Conservation (phyloP, 2,888 invertebrate genomes). For the Ichneumoninae sp. region DNA sequence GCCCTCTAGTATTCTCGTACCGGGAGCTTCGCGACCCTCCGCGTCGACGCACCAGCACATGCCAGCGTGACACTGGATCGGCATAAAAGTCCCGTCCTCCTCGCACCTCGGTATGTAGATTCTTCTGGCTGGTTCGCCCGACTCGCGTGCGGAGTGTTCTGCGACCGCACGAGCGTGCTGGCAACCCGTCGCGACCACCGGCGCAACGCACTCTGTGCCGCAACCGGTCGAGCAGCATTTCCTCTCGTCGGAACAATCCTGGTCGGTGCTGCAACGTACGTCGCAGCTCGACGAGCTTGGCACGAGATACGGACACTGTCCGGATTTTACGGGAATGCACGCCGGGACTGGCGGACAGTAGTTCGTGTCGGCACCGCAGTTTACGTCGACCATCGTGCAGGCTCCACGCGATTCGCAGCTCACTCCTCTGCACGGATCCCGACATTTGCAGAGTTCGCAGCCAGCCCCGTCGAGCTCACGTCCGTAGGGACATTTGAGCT, state of each 20-base stretch:
- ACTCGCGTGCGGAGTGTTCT: constrained; percentile 88
- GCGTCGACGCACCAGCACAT: constrained; percentile 94
- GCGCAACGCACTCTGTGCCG: constrained; percentile 92
- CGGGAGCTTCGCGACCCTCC: constrained; percentile 90
- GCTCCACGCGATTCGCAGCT: constrained; percentile 78
- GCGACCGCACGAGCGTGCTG: constrained; percentile 83
- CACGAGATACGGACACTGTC: constrained; percentile 94
- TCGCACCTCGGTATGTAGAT: constrained; percentile 91
- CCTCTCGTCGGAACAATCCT: constrained; percentile 89
- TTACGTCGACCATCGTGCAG: constrained; percentile 82
- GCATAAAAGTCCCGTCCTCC: constrained; percentile 88
- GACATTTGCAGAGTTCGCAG: constrained; percentile 82
- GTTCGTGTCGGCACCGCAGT: constrained; percentile 78
- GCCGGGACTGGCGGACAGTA: constrained; percentile 83
- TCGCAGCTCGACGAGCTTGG: constrained; percentile 90
- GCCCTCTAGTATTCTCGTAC: constrained; percentile 87
- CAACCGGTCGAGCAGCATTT: constrained; percentile 95
- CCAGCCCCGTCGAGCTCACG: constrained; percentile 77
- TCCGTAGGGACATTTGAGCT: constrained; percentile 80
- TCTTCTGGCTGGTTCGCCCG: constrained; percentile 91
- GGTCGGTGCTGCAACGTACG: constrained; percentile 91
- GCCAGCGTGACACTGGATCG: constrained; percentile 90
- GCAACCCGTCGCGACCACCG: constrained; percentile 88
- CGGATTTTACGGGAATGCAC: constrained; percentile 85
- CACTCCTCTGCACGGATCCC: constrained; percentile 84